These are phyloP conservation scores for Leptopilina drosophilae DNA, from an alignment of 2,888 invertebrate species.

Conservation along the genomic window DNA sequence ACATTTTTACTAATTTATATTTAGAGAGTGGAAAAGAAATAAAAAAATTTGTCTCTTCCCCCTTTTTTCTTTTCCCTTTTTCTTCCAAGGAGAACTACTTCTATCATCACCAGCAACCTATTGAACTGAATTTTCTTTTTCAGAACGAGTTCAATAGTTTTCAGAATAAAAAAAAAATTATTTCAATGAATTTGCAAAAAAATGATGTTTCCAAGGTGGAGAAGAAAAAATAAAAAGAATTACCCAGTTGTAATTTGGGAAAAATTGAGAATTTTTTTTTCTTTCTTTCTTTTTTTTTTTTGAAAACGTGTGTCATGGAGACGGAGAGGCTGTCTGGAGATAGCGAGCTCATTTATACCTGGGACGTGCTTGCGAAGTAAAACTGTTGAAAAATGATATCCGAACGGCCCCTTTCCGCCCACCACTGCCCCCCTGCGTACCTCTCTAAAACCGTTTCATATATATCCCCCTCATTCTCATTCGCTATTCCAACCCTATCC, in stretches of 20 bases:
- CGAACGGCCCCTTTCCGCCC: conserved; percentile 53
- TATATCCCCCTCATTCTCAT: conserved; percentile 46
- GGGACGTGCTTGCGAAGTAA: conserved; percentile 65
- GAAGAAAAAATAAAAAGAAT: too few species aligned
- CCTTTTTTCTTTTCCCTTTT: too few species aligned
- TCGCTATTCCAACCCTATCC: conserved; percentile 50
- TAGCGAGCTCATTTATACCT: conserved; percentile 68
- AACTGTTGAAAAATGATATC: conserved; percentile 72
- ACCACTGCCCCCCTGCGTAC: conserved; percentile 40
- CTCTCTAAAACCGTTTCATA: conserved; percentile 42
- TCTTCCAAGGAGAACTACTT: too few species aligned
- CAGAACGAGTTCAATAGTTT: too few species aligned
- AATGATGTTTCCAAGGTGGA: too few species aligned
- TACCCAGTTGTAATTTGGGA: conserved; percentile 8
- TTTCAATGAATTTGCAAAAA: too few species aligned
- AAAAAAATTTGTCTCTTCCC: too few species aligned
- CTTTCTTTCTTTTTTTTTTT: neutral
- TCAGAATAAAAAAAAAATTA: too few species aligned
- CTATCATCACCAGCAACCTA: too few species aligned
- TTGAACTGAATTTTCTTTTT: too few species aligned
- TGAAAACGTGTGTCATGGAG: conserved; percentile 16
- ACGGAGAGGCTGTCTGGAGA: conserved; percentile 52
- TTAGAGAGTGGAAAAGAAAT: too few species aligned
- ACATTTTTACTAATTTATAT: too few species aligned
- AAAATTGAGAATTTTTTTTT: neutral